Base-by-base conservation (phyloP, 2,113 vertebrate genomes). In the Macroglossus sobrinus region DNA sequence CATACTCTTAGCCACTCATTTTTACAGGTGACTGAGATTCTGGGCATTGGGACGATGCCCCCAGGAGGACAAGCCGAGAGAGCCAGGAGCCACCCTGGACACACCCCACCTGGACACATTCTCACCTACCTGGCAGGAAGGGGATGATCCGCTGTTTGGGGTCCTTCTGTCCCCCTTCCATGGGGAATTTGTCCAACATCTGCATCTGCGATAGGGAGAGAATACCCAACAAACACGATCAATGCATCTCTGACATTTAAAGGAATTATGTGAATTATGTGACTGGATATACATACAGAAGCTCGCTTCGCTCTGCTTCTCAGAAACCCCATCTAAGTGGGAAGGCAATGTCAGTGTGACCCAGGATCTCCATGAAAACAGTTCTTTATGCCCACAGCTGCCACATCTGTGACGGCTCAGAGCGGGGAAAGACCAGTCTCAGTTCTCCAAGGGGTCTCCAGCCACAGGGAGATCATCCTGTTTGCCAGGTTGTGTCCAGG, bases 81-180 rank as follows among this genome's bases (percentile, higher is more conserved):
- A 26, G 2, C 53, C 21, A 15, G 69, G 81, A 7, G 57, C 57
- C 4, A 3, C 5, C 5, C 22, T 4, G 19, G 26, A 7, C 15
- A 9, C 15, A 1, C 53, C 45, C 35, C 64, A 11, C 45, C 2
- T n/a, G n/a, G n/a, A n/a, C n/a, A n/a, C n/a, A n/a, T n/a, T 18
- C 33, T 63, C 4, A 72, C 98, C 94, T 97, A 99, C 99, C 99
- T 98, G 99, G 99, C 69, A 99, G 98, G 72, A 99, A 99, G 12
- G 99, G 99, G 89, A 99, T 99, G 96, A 99, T 99, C 96, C 99
- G 98, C 47, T 99, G 99, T 94, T 99, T 99, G 2, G 99, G 99
- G 96, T 99, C 99, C 98, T 99, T 99, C 98, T 99, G 99, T 72
- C 99, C 99, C 97, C 99, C 99, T 98, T 99, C 99, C 98, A 99